Conservation (phyloP, 1,140 invertebrate genomes). For the Anadara kagoshimensis region DNA sequence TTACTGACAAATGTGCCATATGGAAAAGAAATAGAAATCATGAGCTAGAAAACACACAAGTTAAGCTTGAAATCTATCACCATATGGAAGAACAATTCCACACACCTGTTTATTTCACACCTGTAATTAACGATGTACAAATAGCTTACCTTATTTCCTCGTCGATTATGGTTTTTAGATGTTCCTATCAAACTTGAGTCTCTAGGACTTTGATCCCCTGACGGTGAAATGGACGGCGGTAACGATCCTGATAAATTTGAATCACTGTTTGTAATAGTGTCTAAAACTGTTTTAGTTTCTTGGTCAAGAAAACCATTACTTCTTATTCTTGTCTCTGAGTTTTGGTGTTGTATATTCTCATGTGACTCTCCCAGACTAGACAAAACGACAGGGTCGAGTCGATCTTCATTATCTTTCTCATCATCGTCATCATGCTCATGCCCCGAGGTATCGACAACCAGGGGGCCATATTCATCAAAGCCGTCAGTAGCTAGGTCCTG, state of each 20-base stretch:
- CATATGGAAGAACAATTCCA: conserved; percentile 4
- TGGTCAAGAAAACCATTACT: conserved; percentile 3
- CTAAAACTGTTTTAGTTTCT: no score
- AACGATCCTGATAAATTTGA: conserved; percentile 24
- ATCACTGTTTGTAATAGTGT: neutral
- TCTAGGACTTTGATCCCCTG: conserved; percentile 35
- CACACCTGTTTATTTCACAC: neutral
- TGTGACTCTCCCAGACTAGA: conserved; percentile 3
- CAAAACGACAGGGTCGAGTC: conserved; percentile 1
- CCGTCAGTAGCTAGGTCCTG: conserved; percentile 41
- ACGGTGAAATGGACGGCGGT: conserved; percentile 20
- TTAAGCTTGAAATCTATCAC: neutral
- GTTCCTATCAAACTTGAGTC: conserved; percentile 37
- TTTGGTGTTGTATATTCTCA: conserved; percentile 4
- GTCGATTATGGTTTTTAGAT: conserved; percentile 31
- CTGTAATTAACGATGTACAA: neutral
- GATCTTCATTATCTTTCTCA: conserved; percentile 12
- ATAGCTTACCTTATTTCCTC: conserved; percentile 37
- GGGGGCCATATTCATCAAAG: conserved; percentile 41
- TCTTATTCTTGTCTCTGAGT: conserved; percentile 12
- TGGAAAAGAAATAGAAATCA: neutral
- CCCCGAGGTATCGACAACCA: conserved; percentile 43
- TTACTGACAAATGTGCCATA: neutral
- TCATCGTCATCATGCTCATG: conserved; percentile 26
- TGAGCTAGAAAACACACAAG: neutral